Evolutionary conservation across 92 coral and sea anemone genomes (phyloP), one percentile per base, ranked within the genome.

Genomic region (Phenganax stokvisi): DNA sequence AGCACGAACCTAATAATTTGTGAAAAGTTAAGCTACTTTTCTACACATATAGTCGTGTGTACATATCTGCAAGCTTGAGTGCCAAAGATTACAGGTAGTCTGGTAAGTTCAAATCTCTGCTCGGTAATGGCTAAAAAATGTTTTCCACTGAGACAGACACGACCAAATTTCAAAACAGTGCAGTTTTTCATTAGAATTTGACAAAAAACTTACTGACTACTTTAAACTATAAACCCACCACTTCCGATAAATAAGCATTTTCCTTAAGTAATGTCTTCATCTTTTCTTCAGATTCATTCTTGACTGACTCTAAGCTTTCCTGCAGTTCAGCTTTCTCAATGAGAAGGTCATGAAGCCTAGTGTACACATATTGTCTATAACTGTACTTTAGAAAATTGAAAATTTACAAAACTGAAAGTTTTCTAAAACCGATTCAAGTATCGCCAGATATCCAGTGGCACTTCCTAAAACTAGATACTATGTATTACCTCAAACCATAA

Each of bases 311-410:
- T 70, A 89, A 8, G 57, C 84, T 91, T 71, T 94, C 91, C 80
- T 92, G 90, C 54, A 94, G 76, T 31, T 94, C 96, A 73, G 91
- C 97, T 72, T 94, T 94, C 84, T 90, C 97, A 74, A 94, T 87
- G 57, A 94, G 79, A 85, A 94, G 84, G 70, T 92, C 97, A 67
- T 94, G 98, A 77, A 90, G 90, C 78, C 98, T 90, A n/a, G 57
- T 71, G 82, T 57, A 59, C 11, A 64, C 52, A 63, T 16, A 30
- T 31, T 69, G 25, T 7, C 27, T 12, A 69, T 30, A 59, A 25
- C 3, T 37, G 7, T 13, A 25, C 16, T 59, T 59, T 25, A 59
- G 65, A 13, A 3, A 13, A 6, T 20, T 13, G 16, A 6, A 59
- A 1, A 59, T 59, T 13, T 13, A 59, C 2, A 13, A 59, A 59